Percentiles rank a stretch among this genome's conserved stretches.
Evolutionary conservation across 2,113 vertebrate species (phyloP).

Genomic region (Trematomus loennbergii): DNA sequence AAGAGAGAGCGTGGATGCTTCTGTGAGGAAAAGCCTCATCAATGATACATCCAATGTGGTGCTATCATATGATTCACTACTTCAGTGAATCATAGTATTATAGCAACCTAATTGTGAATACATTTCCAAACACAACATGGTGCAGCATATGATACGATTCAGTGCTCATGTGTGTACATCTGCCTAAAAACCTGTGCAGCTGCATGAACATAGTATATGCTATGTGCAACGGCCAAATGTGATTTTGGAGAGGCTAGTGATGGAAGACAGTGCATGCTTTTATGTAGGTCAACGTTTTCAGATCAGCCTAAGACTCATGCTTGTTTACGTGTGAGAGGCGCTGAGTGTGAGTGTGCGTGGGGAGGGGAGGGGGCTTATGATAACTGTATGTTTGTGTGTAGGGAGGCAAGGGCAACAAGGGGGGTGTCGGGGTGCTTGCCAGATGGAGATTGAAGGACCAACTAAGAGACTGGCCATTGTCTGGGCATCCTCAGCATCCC

Average conservation of each 20-base stretch:
- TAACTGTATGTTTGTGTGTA: constrained; percentile 63
- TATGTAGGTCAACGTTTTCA: constrained; percentile 85
- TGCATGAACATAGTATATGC: constrained; percentile 29
- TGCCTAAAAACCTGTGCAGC: constrained; percentile 29
- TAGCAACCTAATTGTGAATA: constrained; percentile 28
- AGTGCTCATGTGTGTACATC: constrained; percentile 27
- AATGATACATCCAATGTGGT: constrained; percentile 2
- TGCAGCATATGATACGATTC: constrained; percentile 17
- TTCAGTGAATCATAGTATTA: neutral
- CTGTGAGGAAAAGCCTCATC: constrained; percentile 26
- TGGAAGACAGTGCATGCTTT: constrained; percentile 62
- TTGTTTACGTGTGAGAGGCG: constrained; percentile 81
- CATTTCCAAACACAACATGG: neutral
- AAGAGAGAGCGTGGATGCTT: constrained; percentile 15
- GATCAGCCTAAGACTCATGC: constrained; percentile 81
- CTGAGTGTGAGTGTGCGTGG: constrained; percentile 64
- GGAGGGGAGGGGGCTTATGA: constrained; percentile 56
- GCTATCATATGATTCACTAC: constrained; percentile 26
- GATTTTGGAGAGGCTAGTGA: constrained; percentile 54
- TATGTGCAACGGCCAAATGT: constrained; percentile 25
- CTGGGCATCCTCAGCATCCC: constrained; percentile 65
- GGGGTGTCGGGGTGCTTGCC: constrained; percentile 53
- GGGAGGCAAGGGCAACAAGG: constrained; percentile 50
- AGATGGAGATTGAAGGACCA: constrained; percentile 78
- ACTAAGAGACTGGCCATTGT: constrained; percentile 70